Conservation (phyloP, 2,888 invertebrate species). For the Orchesellides sinensis region DNA sequence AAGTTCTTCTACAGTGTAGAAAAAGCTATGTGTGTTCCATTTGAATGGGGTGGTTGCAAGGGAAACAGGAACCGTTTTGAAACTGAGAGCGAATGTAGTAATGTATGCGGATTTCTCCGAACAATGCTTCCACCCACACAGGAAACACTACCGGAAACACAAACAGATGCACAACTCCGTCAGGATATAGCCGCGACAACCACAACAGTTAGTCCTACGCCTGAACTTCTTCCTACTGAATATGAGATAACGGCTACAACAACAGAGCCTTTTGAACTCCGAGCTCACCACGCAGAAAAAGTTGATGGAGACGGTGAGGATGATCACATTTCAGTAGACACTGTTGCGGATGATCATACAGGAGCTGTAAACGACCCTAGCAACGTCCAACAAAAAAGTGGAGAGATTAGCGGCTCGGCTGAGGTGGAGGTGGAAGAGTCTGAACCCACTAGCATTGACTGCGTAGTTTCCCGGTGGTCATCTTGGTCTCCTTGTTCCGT, state of each 20-base stretch:
- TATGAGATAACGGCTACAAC: neutral
- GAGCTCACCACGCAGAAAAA: too few species aligned
- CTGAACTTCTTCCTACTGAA: too few species aligned
- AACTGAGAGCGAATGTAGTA: conserved; percentile 76
- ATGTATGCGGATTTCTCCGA: conserved; percentile 74
- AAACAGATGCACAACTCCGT: neutral
- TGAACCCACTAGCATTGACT: conserved; percentile 70
- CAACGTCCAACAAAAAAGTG: neutral
- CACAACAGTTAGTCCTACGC: too few species aligned
- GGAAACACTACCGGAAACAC: neutral
- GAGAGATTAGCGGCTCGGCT: too few species aligned
- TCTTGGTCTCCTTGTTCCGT: conserved; percentile 95
- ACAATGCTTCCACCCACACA: neutral
- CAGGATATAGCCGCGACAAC: too few species aligned
- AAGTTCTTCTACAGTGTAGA: conserved; percentile 79
- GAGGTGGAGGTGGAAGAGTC: too few species aligned
- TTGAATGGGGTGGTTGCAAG: conserved; percentile 81
- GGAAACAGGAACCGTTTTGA: conserved; percentile 78
- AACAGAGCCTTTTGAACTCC: too few species aligned
- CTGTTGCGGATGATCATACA: too few species aligned
- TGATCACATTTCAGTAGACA: too few species aligned
- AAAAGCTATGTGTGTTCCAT: conserved; percentile 78
- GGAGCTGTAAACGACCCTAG: too few species aligned
- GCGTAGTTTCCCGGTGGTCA: conserved; percentile 90
- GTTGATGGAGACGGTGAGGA: too few species aligned